phyloP scores from a whole-genome alignment of 1,140 invertebrate species.

The Heliothis subflexa region DNA sequence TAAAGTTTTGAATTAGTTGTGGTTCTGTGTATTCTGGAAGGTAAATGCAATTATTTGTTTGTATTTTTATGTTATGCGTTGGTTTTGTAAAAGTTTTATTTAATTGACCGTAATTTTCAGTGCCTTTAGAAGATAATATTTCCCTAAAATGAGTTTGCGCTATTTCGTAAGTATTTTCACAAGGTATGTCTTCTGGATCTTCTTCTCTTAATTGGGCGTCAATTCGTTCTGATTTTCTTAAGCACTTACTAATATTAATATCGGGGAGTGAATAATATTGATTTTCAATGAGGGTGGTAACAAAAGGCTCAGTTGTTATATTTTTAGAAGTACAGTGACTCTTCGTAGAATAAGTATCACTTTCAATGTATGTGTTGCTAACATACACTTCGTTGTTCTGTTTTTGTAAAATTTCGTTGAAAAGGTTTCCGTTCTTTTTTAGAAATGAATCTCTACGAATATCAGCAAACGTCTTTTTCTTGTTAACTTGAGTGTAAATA shows the following conservation, averaged over 20 bases:
- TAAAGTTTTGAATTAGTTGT: conserved; percentile 71
- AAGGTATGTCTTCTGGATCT: conserved; percentile 79
- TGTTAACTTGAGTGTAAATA: conserved; percentile 78
- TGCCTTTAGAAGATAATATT: conserved; percentile 70
- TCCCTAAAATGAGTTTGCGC: conserved; percentile 77
- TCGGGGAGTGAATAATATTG: conserved; percentile 90
- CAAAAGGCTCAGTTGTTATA: conserved; percentile 85
- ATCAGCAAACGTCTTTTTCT: conserved; percentile 80
- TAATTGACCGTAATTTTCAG: conserved; percentile 78
- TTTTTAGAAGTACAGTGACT: conserved; percentile 78
- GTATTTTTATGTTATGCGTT: conserved; percentile 56
- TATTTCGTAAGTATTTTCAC: conserved; percentile 81
- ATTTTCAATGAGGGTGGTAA: conserved; percentile 87
- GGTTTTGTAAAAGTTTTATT: conserved; percentile 67
- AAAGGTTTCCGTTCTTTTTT: conserved; percentile 66
- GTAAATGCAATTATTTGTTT: conserved; percentile 58
- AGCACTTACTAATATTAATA: conserved; percentile 88
- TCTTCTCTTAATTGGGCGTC: conserved; percentile 88
- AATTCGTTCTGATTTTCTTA: conserved; percentile 89
- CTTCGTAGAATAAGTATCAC: conserved; percentile 67
- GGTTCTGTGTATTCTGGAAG: conserved; percentile 65
- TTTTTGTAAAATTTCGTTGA: conserved; percentile 67
- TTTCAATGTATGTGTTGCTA: conserved; percentile 75
- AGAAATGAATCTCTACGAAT: conserved; percentile 72
- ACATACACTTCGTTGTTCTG: conserved; percentile 69